Evolutionary conservation across 92 coral and sea anemone genomes (phyloP).

Genomic region (Porites divaricata): DNA sequence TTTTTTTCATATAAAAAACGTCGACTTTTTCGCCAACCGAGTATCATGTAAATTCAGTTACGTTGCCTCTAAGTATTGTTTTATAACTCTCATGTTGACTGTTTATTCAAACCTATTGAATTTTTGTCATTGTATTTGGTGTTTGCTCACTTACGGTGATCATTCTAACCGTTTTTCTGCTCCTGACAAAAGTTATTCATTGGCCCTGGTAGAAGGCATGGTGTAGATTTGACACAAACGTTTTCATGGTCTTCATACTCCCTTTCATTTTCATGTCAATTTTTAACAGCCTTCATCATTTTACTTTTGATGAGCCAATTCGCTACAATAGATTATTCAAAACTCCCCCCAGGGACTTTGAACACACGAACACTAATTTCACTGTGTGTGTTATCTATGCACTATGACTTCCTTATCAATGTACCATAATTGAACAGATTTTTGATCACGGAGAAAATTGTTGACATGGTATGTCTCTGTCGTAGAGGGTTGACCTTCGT

Average conservation of each 20-base stretch:
- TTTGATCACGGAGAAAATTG: no score
- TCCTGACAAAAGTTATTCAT: no score
- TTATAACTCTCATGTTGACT: background rate
- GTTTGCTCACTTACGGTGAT: background rate
- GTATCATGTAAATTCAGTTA: background rate
- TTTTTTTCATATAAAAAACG: background rate
- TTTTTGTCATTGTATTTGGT: background rate
- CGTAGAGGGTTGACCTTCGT: no score
- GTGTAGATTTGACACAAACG: background rate
- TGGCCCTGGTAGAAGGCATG: background rate
- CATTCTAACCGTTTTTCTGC: background rate
- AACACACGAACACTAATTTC: background rate
- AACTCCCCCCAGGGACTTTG: constrained; percentile 11
- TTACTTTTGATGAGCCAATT: no score
- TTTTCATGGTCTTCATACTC: background rate
- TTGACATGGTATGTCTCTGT: no score
- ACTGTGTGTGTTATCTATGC: no score
- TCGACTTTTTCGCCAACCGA: background rate
- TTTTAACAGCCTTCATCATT: no score
- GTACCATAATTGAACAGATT: no score
- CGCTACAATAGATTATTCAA: background rate
- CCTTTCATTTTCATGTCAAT: background rate
- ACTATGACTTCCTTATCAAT: no score
- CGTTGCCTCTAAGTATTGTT: no score
- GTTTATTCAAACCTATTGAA: background rate